Evolutionary conservation across 1,140 invertebrate genomes (phyloP), one percentile per base, ranked within the genome.

Genomic region (Lepidurus packardi): DNA sequence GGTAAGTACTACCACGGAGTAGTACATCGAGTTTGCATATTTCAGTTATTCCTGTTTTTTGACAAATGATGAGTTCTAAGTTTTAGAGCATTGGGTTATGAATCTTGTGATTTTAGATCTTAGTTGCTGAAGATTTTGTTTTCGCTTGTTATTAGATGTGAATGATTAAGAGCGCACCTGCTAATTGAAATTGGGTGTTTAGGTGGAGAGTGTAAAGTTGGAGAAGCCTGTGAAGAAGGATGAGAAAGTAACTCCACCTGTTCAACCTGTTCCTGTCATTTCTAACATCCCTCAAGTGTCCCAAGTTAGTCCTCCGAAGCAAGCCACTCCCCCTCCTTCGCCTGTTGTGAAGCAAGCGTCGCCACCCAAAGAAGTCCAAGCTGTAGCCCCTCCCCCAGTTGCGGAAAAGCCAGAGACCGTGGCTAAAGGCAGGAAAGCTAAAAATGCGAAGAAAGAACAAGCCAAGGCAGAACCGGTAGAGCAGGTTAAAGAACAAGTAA

Each of bases 31-130:
- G 43, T 8, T 21, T 43, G n/a, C 3, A 8, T 5, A 8, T 44
- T 75, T 13, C 25, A 25, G 24, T 42, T 75, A 7, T 75, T 10
- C n/a, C 41, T n/a, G 25, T 75, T n/a, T 75, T n/a, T 6, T 13
- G n/a, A 21, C 25, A n/a, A 25, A 43, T 75, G 41, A 75, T 43
- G 43, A 43, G n/a, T 25, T 25, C 41, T 43, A 75, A 75, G 41
- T 75, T 75, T 44, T 75, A 75, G 74, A 75, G 74, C 74, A 75
- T 75, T 75, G 74, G 74, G 74, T 75, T 75, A 75, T 75, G 74
- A 75, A 25, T 75, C 41, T 34, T 9, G 25, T 75, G 74, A 75
- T 75, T 44, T 25, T n/a, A 21, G 7, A 75, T 75, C 43, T 75
- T 75, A 75, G 13, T 75, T 44, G 21, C 53, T 65, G 53, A 65